phyloP scores from a whole-genome alignment of 2,113 vertebrate genomes.

The Rafetus swinhoei region DNA sequence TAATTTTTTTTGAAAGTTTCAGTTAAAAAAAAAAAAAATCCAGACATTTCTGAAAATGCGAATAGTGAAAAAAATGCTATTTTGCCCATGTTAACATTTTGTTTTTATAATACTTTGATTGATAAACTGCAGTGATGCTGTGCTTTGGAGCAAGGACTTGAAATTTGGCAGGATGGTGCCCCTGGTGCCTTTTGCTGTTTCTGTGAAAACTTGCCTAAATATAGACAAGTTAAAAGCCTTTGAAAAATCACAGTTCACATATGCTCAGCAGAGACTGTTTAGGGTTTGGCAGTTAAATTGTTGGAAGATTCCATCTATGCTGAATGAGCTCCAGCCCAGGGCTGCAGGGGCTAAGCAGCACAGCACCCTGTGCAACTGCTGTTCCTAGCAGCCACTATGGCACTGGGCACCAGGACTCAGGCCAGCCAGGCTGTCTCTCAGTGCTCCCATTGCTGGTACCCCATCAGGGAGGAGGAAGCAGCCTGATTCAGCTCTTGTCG shows the following conservation, averaged over 20 bases:
- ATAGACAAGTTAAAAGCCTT: not conserved
- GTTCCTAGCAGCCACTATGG: fast-evolving
- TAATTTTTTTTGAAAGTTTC: not conserved
- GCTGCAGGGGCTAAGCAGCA: fast-evolving
- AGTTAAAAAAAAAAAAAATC: not conserved
- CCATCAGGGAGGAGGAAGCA: fast-evolving
- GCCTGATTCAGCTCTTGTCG: not conserved
- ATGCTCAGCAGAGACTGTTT: not conserved
- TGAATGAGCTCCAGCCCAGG: fast-evolving
- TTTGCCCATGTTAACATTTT: not conserved
- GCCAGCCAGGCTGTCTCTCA: fast-evolving
- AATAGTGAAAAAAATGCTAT: not conserved
- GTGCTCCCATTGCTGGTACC: fast-evolving
- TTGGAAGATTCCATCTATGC: not conserved
- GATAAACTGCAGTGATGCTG: not conserved
- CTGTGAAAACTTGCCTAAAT: not conserved
- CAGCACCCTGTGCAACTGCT: not conserved
- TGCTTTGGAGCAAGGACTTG: not conserved
- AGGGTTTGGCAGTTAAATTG: not conserved
- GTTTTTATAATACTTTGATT: not conserved
- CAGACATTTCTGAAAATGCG: not conserved
- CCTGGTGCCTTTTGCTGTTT: not conserved
- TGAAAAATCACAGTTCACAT: fast-evolving
- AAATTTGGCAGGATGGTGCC: not conserved
- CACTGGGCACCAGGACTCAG: not conserved